Conservation (phyloP, 1,140 invertebrate species). For the Drosophila miranda region DNA sequence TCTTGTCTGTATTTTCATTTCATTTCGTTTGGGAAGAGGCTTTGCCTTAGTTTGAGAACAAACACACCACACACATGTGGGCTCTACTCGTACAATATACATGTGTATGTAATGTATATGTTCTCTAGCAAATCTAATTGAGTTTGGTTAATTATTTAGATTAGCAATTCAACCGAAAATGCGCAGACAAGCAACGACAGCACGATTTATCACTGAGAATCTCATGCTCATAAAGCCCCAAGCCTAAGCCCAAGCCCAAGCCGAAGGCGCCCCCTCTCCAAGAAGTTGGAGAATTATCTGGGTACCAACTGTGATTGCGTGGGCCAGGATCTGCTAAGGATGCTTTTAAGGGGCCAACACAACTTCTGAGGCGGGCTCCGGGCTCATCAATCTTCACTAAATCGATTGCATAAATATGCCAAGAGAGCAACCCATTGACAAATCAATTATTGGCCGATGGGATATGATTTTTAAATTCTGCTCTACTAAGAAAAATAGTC, state of each 20-base stretch:
- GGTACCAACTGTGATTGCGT: conserved; percentile 16
- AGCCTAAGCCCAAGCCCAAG: no score
- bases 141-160: conserved; percentile 77
- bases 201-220: conserved; percentile 52
- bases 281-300: conserved; percentile 33
- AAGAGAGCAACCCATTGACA: not conserved
- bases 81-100: not conserved
- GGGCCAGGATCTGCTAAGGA: not conserved
- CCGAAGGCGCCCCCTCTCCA: conserved; percentile 9
- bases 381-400: conserved; percentile 22
- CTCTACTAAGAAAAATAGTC: not conserved
- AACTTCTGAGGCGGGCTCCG: not conserved
- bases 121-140: conserved; percentile 65
- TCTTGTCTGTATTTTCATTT: conserved; percentile 30
- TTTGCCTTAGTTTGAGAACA: conserved; percentile 31
- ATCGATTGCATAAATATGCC: conserved; percentile 25
- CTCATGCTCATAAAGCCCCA: no score
- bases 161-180: conserved; percentile 57
- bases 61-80: conserved; percentile 15
- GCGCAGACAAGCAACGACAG: conserved; percentile 27
- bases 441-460: conserved; percentile 22
- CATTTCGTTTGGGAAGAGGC: conserved; percentile 19
- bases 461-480: conserved; percentile 11
- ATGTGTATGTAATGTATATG: conserved; percentile 9
- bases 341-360: not conserved